A percentile compares a stretch with the other conserved stretches of the same genome.
These are phyloP conservation scores for Coelinius sp. DNA, from an alignment of 2,888 invertebrate species.

Conservation along the genomic window DNA sequence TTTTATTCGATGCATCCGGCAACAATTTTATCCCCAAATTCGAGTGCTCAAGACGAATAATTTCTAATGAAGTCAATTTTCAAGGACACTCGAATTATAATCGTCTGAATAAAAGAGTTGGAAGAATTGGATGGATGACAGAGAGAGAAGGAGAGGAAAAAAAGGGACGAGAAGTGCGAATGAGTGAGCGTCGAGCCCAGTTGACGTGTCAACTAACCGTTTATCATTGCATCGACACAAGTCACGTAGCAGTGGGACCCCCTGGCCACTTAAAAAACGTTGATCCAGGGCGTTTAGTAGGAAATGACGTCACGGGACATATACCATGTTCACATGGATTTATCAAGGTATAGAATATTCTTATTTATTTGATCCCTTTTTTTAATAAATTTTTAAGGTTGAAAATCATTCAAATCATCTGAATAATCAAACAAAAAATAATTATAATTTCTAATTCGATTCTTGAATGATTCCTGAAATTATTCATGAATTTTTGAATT, in stretches of 20 bases:
- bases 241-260: constrained; percentile 58
- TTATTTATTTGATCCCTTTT: not conserved
- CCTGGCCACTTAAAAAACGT: constrained; percentile 51
- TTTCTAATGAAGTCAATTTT: constrained; percentile 21
- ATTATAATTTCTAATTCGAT: too few relatives aligned
- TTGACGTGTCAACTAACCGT: constrained; percentile 60
- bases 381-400: not conserved
- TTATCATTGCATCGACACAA: constrained; percentile 67
- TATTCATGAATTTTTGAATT: too few relatives aligned
- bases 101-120: constrained; percentile 38
- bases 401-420: not conserved
- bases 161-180: constrained; percentile 49
- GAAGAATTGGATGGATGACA: constrained; percentile 38
- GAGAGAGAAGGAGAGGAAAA: constrained; percentile 40
- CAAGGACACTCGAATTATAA: constrained; percentile 34
- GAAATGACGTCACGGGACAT: constrained; percentile 63
- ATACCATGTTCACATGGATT: constrained; percentile 15
- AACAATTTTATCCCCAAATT: constrained; percentile 54
- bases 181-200: constrained; percentile 52
- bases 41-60: constrained; percentile 11
- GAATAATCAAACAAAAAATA: too few relatives aligned
- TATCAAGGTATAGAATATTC: constrained; percentile 31
- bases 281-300: constrained; percentile 59
- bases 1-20: constrained; percentile 68
- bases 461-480: too few relatives aligned